Evolutionary conservation across 2,113 vertebrate genomes (phyloP).

Genomic region (Columbina picui): DNA sequence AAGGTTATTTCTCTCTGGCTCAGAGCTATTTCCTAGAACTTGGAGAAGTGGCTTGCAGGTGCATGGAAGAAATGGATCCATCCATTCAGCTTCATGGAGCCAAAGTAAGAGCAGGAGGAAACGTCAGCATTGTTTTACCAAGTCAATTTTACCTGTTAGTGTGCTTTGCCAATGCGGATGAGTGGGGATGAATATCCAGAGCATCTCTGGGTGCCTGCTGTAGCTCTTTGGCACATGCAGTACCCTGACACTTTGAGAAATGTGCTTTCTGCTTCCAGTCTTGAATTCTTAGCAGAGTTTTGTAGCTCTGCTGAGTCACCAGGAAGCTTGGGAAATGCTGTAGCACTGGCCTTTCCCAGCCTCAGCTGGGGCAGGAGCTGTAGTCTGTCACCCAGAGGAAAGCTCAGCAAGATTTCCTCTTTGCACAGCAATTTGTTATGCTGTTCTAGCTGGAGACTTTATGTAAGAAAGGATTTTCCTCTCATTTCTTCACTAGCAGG

Average conservation of each 20-base stretch:
- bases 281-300: not conserved
- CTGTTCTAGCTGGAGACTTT: not conserved
- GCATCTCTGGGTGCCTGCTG: not conserved
- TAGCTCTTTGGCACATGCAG: not conserved
- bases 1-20: constrained; percentile 87
- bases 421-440: not conserved
- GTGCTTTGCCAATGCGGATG: not conserved
- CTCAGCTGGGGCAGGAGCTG: not conserved
- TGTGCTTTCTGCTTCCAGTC: not conserved
- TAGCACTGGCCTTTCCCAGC: not conserved
- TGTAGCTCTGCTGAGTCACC: not conserved
- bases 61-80: constrained; percentile 88
- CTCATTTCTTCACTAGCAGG: not conserved
- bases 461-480: not conserved
- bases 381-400: not conserved
- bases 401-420: not conserved
- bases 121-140: accelerated
- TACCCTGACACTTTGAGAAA: not conserved
- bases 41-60: constrained; percentile 87
- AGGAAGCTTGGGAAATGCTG: not conserved
- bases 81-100: constrained; percentile 92
- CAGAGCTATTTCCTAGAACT: constrained; percentile 86
- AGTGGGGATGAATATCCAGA: not conserved
- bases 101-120: constrained; percentile 80
- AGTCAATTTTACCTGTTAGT: not conserved